phyloP scores from a whole-genome alignment of 2,797 vertebrate species.

The Amphiprion clarkii region DNA sequence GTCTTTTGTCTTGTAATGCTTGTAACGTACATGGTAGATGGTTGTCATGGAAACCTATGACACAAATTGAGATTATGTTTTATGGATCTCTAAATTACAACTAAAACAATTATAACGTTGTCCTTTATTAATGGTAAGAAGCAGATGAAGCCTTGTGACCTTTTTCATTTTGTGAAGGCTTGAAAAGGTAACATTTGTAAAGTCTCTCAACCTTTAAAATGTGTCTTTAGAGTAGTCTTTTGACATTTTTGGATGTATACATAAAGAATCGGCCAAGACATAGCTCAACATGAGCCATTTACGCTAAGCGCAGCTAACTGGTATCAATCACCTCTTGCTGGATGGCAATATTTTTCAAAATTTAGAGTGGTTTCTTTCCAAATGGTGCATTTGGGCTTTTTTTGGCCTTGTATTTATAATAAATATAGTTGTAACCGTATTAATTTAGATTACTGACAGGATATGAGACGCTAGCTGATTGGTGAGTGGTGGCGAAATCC shows the following conservation, averaged over 20 bases:
- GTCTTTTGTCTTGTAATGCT: constrained; percentile 20
- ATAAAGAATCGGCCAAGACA: background rate
- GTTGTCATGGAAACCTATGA: constrained; percentile 9
- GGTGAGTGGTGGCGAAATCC: constrained; percentile 16
- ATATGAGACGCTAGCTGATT: background rate
- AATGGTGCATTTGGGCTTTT: background rate
- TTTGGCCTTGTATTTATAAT: background rate
- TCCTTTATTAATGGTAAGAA: background rate
- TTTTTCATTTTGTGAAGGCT: background rate
- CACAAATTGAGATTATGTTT: background rate
- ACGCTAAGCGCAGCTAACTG: background rate
- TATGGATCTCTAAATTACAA: constrained; percentile 10
- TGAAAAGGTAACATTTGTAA: background rate
- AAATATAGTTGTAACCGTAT: background rate
- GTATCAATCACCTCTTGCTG: background rate
- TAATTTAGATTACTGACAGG: background rate
- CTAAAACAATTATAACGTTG: background rate
- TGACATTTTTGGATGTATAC: background rate
- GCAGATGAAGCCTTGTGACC: background rate
- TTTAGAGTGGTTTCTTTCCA: background rate
- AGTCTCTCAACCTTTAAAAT: background rate
- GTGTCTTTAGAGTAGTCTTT: background rate
- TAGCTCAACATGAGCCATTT: background rate
- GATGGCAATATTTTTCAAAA: background rate
- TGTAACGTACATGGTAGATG: constrained; percentile 3